Evolutionary conservation across 2,888 invertebrate genomes (phyloP), one percentile per base, ranked within the genome.

Genomic region (Thecocarcelia acutangulata): DNA sequence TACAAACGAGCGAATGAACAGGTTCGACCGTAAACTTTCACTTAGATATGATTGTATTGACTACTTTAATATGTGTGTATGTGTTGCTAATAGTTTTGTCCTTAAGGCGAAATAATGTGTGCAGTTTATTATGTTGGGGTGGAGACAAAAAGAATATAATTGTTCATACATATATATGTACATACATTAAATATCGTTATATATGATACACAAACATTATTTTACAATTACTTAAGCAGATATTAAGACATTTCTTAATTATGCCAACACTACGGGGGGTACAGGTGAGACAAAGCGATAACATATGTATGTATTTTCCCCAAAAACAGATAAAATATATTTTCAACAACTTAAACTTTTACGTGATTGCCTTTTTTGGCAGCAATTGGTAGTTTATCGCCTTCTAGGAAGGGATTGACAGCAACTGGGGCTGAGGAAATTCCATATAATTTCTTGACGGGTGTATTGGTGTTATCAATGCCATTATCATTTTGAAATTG

Each of bases 331-430:
- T 33, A 3, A 5, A n/a, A 46, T 5, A 3, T 46, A 15, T 40
- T 40, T 44, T 15, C 19, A 28, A 24, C 2, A 19, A 6, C 42
- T 74, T 82, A 82, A 28, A 78, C 66, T 66, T 83, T 83, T n/a
- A 96, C 94, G 87, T 95, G 94, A 88, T 94, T 95, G 86, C 97
- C 97, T 91, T 98, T 98, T 91, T 98, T 98, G 73, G 98, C 97
- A 46, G 97, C 97, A 83, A 97, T 95, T 11, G 97, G 97, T 83
- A 97, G 92, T 86, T 96, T 95, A 87, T 97, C 96, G 46, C 97
- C 97, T 86, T 93, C 93, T 86, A 97, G 92, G 88, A 93, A 98
- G 11, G 97, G 97, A 91, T 98, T 97, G 94, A 95, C 88, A 19
- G 96, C 95, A 44, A 97, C 96, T 84, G 92, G 92, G 87, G 92